Evolutionary conservation across 2,113 vertebrate species (phyloP).

Genomic region (Ursus arctos): DNA sequence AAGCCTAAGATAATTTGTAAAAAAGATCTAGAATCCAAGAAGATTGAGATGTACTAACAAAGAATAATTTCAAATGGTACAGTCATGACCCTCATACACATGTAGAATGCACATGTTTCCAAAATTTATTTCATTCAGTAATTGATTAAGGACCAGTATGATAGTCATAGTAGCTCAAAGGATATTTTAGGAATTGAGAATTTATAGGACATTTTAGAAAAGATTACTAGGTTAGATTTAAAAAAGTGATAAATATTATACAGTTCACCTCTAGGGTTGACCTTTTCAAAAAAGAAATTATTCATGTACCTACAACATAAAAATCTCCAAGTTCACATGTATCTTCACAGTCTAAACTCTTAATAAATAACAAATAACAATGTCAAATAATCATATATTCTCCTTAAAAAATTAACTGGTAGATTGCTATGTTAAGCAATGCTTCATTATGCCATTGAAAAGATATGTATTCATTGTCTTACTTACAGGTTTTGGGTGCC

Average conservation of each 20-base stretch:
- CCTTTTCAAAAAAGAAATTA: neutral
- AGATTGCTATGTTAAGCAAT: neutral
- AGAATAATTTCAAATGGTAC: constrained; percentile 25
- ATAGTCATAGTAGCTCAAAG: neutral
- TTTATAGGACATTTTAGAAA: neutral
- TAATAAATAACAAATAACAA: neutral
- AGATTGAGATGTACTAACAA: neutral
- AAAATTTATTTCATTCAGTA: constrained; percentile 52
- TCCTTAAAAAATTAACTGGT: neutral
- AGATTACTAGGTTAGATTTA: neutral
- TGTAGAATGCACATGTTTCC: neutral
- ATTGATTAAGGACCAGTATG: neutral
- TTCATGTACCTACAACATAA: neutral
- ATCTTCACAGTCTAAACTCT: constrained; percentile 2
- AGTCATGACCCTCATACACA: neutral
- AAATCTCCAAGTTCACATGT: constrained; percentile 16
- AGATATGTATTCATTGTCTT: neutral
- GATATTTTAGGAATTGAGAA: neutral
- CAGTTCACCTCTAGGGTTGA: neutral
- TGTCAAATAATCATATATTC: neutral
- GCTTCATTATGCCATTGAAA: neutral
- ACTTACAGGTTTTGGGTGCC: neutral
- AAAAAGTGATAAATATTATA: neutral
- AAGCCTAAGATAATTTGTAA: constrained; percentile 26
- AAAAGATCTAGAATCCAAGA: neutral